Conservation (phyloP, 2,113 vertebrate species). For the Prolemur simus region DNA sequence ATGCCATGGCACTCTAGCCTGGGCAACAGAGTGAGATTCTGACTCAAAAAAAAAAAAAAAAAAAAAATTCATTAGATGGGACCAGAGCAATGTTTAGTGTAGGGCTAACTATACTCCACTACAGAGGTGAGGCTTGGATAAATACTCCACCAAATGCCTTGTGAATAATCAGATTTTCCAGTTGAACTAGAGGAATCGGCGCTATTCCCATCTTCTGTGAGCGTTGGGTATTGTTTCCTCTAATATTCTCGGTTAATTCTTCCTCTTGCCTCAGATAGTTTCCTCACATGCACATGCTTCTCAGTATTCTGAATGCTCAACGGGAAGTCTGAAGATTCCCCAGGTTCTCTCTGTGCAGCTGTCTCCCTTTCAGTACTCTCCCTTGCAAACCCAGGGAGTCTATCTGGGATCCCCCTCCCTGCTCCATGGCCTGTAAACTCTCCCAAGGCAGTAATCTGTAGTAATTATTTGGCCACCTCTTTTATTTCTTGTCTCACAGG, state of each 20-base stretch:
- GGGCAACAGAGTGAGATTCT: too few species aligned
- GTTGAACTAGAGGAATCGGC: neutral
- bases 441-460: neutral
- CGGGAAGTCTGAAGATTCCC: neutral
- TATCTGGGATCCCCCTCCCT: neutral
- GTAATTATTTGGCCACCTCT: neutral
- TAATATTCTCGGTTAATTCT: neutral
- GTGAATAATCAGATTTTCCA: neutral
- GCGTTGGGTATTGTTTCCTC: neutral
- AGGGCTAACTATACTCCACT: neutral
- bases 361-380: neutral
- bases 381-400: neutral
- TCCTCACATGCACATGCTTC: neutral
- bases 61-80: neutral
- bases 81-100: neutral
- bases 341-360: neutral
- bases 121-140: neutral
- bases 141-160: neutral
- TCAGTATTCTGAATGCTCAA: neutral
- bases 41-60: too few species aligned
- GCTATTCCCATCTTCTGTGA: neutral
- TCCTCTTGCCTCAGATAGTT: neutral
- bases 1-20: too few species aligned
- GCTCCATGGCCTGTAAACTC: neutral
- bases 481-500: neutral